Evolutionary conservation across 2,888 invertebrate genomes (phyloP), one percentile per base, ranked within the genome.

Genomic region (Drosophila flavopinicola): DNA sequence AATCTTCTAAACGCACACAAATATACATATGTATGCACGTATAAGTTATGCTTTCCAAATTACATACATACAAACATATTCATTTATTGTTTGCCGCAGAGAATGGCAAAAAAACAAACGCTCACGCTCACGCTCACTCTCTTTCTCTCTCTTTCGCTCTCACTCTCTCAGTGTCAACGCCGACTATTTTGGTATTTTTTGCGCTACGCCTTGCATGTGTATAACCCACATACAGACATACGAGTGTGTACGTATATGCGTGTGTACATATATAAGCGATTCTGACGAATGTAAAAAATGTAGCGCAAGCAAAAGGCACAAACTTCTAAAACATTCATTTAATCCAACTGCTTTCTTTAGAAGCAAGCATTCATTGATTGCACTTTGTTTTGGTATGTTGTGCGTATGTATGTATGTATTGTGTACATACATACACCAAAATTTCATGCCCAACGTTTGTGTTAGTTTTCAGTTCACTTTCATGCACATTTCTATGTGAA

Each of bases 101-200:
- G 77, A 78, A 73, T 56, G 44, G 58, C 37, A 59, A 64, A 71
- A 52, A 57, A 49, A 49, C 38, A 53, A 59, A 37, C 41, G 35
- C 39, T 45, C n/a, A n/a, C n/a, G 41, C 17, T n/a, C 54, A 25
- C 41, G 25, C 66, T 41, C 41, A 42, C 56, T 13, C 53, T 44
- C 42, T 42, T 41, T 53, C 58, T 30, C n/a, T n/a, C n/a, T n/a
- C n/a, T n/a, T n/a, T n/a, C n/a, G n/a, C n/a, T n/a, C n/a, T n/a
- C n/a, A n/a, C 38, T 56, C 64, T 39, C 53, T 53, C 69, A 58
- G 74, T 72, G 71, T 74, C 74, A 72, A 74, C 69, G 74, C 72
- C 67, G 76, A 75, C 72, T 75, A 76, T 75, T 76, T 67, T 75
- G 68, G 68, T 75, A 75, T 75, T 70, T 73, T 75, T 75, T 74